Percentiles rank a stretch among this genome's conserved stretches.
These are phyloP conservation scores for Xiphias gladius DNA, from an alignment of 2,113 vertebrate species.

Conservation along the genomic window DNA sequence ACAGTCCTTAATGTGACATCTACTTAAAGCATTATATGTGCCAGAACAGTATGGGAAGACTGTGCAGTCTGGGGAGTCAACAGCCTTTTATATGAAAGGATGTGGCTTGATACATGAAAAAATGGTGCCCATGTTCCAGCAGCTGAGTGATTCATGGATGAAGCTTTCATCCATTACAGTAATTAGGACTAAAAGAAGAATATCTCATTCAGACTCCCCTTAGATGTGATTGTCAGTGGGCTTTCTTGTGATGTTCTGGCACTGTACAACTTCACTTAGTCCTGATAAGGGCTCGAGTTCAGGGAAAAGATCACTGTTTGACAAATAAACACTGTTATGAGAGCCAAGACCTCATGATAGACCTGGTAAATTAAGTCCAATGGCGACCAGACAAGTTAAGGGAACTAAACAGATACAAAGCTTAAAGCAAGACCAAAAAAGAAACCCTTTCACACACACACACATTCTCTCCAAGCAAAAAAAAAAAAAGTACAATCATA, in stretches of 20 bases:
- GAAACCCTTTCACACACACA: not conserved
- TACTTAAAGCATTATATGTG: slow-evolving; percentile 2
- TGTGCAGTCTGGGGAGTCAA: not conserved
- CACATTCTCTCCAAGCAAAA: not conserved
- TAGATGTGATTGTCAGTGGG: not conserved
- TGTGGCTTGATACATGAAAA: not conserved
- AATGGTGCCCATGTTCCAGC: not conserved
- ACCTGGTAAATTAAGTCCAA: slow-evolving; percentile 40
- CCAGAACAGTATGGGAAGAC: not conserved
- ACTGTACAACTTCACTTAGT: not conserved
- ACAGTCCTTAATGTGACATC: slow-evolving; percentile 15
- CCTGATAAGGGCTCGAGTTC: slow-evolving; percentile 27
- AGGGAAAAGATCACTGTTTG: slow-evolving; percentile 10
- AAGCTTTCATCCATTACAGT: not conserved
- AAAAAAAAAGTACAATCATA: not conserved
- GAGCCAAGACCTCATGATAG: slow-evolving; percentile 31
- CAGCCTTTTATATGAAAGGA: not conserved
- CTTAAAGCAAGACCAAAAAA: not conserved
- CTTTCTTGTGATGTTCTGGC: not conserved
- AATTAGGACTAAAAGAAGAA: not conserved
- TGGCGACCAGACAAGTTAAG: not conserved
- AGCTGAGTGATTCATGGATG: not conserved
- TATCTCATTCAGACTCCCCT: not conserved
- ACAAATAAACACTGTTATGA: slow-evolving; percentile 54
- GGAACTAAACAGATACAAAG: slow-evolving; percentile 20